Percentiles rank a stretch among this genome's conserved stretches.
phyloP scores from a whole-genome alignment of 1,140 invertebrate species.

The Gonioctena quinquepunctata region DNA sequence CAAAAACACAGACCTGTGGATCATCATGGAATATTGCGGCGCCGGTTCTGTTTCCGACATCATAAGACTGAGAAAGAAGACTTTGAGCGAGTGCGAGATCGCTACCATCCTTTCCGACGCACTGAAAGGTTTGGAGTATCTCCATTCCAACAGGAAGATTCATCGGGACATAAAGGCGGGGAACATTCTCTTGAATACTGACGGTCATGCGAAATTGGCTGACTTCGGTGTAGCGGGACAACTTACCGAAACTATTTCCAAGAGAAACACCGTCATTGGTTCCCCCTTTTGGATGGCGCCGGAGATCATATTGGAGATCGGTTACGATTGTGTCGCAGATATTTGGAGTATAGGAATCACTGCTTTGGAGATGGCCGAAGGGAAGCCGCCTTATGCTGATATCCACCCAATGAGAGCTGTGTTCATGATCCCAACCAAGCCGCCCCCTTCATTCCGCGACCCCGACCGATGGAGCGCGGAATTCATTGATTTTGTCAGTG shows the following conservation, averaged over 20 bases:
- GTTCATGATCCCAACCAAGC: slow-evolving; percentile 99
- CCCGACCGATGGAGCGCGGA: slow-evolving; percentile 94
- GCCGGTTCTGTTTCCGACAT: slow-evolving; percentile 99
- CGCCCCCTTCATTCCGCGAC: slow-evolving; percentile 96
- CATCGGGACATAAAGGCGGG: slow-evolving; percentile 96
- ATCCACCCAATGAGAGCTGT: slow-evolving; percentile 99
- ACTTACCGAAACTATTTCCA: slow-evolving; percentile 99
- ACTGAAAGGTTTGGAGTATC: slow-evolving; percentile 93
- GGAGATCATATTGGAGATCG: slow-evolving; percentile 98
- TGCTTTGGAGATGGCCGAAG: slow-evolving; percentile 98
- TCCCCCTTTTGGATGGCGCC: slow-evolving; percentile 99
- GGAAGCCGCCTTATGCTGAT: slow-evolving; percentile 97
- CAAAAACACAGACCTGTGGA: slow-evolving; percentile 99
- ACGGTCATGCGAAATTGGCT: slow-evolving; percentile 97
- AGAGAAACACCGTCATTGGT: slow-evolving; percentile 97
- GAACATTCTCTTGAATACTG: slow-evolving; percentile 98
- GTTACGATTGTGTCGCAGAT: slow-evolving; percentile 98
- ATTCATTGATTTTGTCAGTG: slow-evolving; percentile 97
- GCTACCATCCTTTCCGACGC: slow-evolving; percentile 94
- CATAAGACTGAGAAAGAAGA: slow-evolving; percentile 96
- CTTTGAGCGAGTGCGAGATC: slow-evolving; percentile 94
- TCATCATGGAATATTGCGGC: slow-evolving; percentile 99
- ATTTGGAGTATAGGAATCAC: slow-evolving; percentile 99
- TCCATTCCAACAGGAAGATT: slow-evolving; percentile 95
- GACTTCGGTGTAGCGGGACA: slow-evolving; percentile 99